Evolutionary conservation across 2,888 invertebrate genomes (phyloP).

Genomic region (Scaptomyza caliginosa): DNA sequence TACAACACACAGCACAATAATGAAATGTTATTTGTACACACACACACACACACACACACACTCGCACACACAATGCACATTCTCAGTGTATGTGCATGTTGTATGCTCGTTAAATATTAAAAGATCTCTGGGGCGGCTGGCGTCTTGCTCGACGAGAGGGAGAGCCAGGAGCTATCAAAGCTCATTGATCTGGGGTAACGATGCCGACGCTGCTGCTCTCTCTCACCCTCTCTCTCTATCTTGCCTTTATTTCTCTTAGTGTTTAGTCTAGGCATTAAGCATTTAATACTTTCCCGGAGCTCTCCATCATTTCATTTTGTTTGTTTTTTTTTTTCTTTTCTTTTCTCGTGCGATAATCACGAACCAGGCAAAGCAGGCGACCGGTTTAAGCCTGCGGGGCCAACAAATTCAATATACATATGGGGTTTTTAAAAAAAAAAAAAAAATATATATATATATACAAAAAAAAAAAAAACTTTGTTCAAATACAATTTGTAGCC

Average conservation of each 20-base stretch:
- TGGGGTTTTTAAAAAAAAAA: constrained; percentile 24
- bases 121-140: constrained; percentile 56
- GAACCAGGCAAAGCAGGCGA: constrained; percentile 39
- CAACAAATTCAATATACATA: constrained; percentile 59
- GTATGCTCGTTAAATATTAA: constrained; percentile 46
- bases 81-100: constrained; percentile 20
- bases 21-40: constrained; percentile 64
- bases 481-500: constrained; percentile 57
- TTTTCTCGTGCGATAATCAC: constrained; percentile 55
- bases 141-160: constrained; percentile 40
- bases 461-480: constrained; percentile 27
- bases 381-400: constrained; percentile 55
- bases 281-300: constrained; percentile 51
- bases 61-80: constrained; percentile 60
- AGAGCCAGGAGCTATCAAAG: constrained; percentile 48
- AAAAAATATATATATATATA: too few relatives aligned
- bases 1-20: constrained; percentile 25
- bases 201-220: constrained; percentile 2
- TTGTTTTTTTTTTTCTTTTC: constrained; percentile 20
- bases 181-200: constrained; percentile 62
- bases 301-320: constrained; percentile 17
- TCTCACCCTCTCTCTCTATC: background rate
- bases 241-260: too few relatives aligned
- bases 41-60: constrained; percentile 41
- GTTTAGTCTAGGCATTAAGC: too few relatives aligned